A percentile compares a stretch with the other conserved stretches of the same genome.
These are phyloP conservation scores for Lissonota sp. DNA, from an alignment of 2,888 invertebrate species.

Conservation along the genomic window DNA sequence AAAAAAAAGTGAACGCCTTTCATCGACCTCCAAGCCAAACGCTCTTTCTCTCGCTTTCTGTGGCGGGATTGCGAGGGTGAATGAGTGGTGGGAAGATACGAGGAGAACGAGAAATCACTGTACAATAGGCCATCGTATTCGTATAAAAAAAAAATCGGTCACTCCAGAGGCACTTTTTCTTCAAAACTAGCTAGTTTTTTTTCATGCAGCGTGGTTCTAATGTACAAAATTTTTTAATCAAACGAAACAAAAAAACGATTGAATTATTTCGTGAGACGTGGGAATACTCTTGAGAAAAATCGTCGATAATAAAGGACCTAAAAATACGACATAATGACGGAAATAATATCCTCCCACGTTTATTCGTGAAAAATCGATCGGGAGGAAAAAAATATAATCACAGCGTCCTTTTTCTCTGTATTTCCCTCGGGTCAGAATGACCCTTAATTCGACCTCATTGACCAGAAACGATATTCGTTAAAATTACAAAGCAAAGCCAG, in stretches of 20 bases:
- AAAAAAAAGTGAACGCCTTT: conserved; percentile 55
- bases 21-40: conserved; percentile 54
- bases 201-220: no score
- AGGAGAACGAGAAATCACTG: conserved; percentile 44
- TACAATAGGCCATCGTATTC: background rate
- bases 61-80: conserved; percentile 58
- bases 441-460: conserved; percentile 43
- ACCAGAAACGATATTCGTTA: conserved; percentile 45
- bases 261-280: background rate
- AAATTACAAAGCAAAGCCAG: no score
- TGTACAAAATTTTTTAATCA: background rate
- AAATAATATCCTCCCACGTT: no score
- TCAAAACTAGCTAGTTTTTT: no score
- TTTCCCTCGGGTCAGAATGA: background rate
- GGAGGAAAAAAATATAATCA: no score
- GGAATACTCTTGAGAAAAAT: conserved; percentile 6
- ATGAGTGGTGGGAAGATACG: conserved; percentile 40
- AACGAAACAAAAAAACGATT: background rate
- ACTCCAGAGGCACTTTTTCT: no score
- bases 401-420: background rate
- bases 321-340: no score
- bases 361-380: conserved; percentile 2
- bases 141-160: conserved; percentile 2
- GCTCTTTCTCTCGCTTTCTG: conserved; percentile 17
- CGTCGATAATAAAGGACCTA: background rate